A percentile compares a stretch with the other conserved stretches of the same genome.
phyloP scores from a whole-genome alignment of 2,888 invertebrate genomes.

The Patella ulyssiponensis region DNA sequence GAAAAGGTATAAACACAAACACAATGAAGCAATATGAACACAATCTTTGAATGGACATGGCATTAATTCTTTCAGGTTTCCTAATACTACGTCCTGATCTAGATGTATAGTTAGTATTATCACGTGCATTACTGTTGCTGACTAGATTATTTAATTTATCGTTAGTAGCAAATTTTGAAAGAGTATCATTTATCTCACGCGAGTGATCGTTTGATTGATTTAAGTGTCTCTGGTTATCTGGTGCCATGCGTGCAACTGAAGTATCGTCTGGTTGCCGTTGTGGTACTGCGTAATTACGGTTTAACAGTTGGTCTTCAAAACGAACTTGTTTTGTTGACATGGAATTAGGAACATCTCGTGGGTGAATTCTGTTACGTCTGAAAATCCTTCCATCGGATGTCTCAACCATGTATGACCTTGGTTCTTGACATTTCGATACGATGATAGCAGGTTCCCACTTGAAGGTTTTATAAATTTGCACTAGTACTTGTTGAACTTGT shows the following conservation, averaged over 20 bases:
- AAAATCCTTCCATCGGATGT: constrained; percentile 1
- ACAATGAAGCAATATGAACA: too few species aligned
- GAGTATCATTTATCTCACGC: too few species aligned
- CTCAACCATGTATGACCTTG: constrained; percentile 6
- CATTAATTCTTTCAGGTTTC: too few species aligned
- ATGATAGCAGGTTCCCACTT: constrained; percentile 6
- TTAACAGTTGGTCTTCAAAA: not conserved
- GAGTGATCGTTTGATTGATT: too few species aligned
- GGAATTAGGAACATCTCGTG: not conserved
- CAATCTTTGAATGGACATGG: too few species aligned
- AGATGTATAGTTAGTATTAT: not conserved
- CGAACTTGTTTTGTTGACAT: not conserved
- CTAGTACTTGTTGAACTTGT: not conserved
- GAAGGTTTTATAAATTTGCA: not conserved
- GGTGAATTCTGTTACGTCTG: not conserved
- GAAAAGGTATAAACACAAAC: not conserved
- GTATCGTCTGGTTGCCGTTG: not conserved
- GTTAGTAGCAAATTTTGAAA: too few species aligned
- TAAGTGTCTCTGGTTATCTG: too few species aligned
- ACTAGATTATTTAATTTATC: too few species aligned
- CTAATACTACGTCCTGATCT: not conserved
- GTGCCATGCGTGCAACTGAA: too few species aligned
- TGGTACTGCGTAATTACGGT: not conserved
- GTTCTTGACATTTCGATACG: constrained; percentile 3
- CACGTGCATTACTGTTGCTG: not conserved